Evolutionary conservation across 2,113 vertebrate species (phyloP).

Genomic region (Glareola pratincola): DNA sequence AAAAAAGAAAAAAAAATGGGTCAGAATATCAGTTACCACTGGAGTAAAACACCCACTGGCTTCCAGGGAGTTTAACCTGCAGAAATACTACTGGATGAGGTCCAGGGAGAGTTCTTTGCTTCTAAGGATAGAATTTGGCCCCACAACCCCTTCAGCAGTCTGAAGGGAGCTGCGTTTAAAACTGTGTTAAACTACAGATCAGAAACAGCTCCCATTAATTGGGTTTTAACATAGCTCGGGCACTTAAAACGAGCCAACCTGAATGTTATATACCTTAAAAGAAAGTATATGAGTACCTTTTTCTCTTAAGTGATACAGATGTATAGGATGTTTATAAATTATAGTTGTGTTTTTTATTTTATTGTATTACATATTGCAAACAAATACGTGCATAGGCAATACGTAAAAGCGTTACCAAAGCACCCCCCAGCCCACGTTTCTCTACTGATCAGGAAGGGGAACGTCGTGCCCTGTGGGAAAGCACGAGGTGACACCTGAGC

Average conservation of each 20-base stretch:
- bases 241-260: not conserved
- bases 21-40: not conserved
- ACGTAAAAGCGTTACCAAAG: not conserved
- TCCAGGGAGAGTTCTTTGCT: not conserved
- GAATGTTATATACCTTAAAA: rapidly evolving
- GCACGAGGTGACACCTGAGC: not conserved
- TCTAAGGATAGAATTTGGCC: constrained; percentile 41
- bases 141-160: not conserved
- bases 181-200: not conserved
- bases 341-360: not conserved
- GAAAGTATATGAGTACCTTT: not conserved
- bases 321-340: not conserved
- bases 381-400: rapidly evolving
- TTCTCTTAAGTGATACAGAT: not conserved
- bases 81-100: constrained; percentile 28
- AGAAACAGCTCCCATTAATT: not conserved
- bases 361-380: rapidly evolving
- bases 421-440: not conserved
- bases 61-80: constrained; percentile 16
- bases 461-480: not conserved
- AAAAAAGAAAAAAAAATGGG: not conserved
- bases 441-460: not conserved
- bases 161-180: not conserved
- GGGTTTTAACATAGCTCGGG: not conserved
- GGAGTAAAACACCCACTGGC: not conserved